Evolutionary conservation across 2,797 vertebrate genomes (phyloP), one percentile per base, ranked within the genome.

Genomic region (Sebastolobus alascanus): DNA sequence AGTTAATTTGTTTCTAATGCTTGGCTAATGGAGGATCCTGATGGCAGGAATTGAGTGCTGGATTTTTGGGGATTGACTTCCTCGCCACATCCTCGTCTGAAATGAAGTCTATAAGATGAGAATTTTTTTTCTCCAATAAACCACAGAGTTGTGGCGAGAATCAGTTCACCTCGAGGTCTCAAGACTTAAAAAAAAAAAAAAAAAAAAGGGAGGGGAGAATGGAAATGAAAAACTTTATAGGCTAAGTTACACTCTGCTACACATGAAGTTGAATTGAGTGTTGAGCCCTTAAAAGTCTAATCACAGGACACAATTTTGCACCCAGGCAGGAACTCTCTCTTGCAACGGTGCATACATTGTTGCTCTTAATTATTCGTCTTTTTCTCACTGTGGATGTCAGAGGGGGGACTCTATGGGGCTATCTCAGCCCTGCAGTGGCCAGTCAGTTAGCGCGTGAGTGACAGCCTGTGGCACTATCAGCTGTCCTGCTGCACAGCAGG

Each of bases 1-100:
- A 96, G 94, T 94, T 95, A 93, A 96, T 96, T 96, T 95, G 94
- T 94, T 95, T 95, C 93, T 94, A 92, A 94, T 94, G 94, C 95
- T 95, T 95, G 94, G 90, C 90, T 95, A 95, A 95, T 95, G 88
- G 94, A 93, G 93, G 92, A 92, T 93, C 89, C 91, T 89, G 90
- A 90, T 92, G 90, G 90, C 89, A 89, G 88, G 90, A 93, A 94
- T 93, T 86, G 92, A 94, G 89, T 78, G 75, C 78, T 40, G 87
- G 83, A 86, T 92, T 93, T 91, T 93, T 67, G 69, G 78, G 82
- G 88, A 82, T 90, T 90, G 91, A 92, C 89, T 93, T 85, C 83
- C 73, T 86, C 69, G 40, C 87, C 86, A 87, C 80, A 88, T 90
- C 85, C 83, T 70, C 66, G 29, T 83, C 63, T 85, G 55, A 93